Base-by-base conservation (phyloP, 2,888 invertebrate genomes). In the Agonum fuliginosum region DNA sequence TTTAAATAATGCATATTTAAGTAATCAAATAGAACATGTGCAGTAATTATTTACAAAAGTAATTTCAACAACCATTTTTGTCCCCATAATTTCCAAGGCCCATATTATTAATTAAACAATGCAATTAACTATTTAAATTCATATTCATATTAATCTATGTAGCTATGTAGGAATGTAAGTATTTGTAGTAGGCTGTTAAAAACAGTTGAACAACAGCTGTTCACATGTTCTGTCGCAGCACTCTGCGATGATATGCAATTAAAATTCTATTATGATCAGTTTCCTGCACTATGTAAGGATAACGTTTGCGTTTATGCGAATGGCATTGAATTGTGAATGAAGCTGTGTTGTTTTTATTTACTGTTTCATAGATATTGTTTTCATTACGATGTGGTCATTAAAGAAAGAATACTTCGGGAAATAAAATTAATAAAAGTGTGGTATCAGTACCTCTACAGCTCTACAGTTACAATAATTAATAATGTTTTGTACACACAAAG, bases 251-350 rank as follows among this genome's bases (percentile, higher is more conserved):
- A 43, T 46, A 46, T 71, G 51, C 48, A 71, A 71, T 71, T 71
- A 71, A 48, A 71, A 71, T 71, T 71, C 34, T 71, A 71, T 71
- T 71, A 71, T 71, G 27, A 71, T 46, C 51, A 12, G 71, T 71
- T 71, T 71, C 71, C 71, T 71, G 48, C 30, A 27, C 51, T 30
- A 12, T 19, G 30, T 51, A 71, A 71, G 71, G 71, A 71, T 71
- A 69, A 14, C 69, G 67, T 69, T 43, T 8, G 24, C 24, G 19
- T 69, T 69, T 46, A 69, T 46, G n/a, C 24, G 24, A 69, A 41
- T 69, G 69, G 34, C 69, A 69, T 69, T 69, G 69, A 69, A 24
- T 46, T 14, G 19, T 46, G 19, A 43, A 67, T 67, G 67, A 20
- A 46, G 43, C 46, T 27, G 19, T 69, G 41, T 43, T 69, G 58